These are phyloP conservation scores for Trissolcus brochymenae DNA, from an alignment of 2,888 invertebrate species.

Conservation along the genomic window DNA sequence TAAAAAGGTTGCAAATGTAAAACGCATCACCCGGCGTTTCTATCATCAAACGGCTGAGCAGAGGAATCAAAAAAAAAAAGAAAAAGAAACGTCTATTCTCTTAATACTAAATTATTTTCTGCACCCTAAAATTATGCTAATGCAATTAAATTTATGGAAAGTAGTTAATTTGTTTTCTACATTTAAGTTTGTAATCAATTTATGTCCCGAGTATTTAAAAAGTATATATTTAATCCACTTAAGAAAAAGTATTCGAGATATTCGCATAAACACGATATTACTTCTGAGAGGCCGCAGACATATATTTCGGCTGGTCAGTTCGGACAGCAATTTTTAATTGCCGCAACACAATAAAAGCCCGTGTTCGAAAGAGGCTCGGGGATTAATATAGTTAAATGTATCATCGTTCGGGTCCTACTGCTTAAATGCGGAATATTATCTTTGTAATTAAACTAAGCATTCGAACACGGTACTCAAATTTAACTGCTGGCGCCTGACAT, in stretches of 20 bases:
- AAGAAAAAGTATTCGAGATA: slow-evolving; percentile 28
- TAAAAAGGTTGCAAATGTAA: not conserved
- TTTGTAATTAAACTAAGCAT: slow-evolving; percentile 33
- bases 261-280: slow-evolving; percentile 49
- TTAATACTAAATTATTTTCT: slow-evolving; percentile 10
- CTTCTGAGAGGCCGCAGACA: slow-evolving; percentile 49
- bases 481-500: slow-evolving; percentile 10
- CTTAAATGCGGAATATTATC: slow-evolving; percentile 39
- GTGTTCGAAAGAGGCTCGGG: slow-evolving; percentile 9
- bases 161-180: slow-evolving; percentile 37
- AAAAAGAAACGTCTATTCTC: not conserved
- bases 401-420: slow-evolving; percentile 10
- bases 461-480: slow-evolving; percentile 24
- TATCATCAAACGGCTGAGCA: not conserved
- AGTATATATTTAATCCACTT: slow-evolving; percentile 22
- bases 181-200: slow-evolving; percentile 30
- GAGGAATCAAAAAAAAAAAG: not conserved
- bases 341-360: slow-evolving; percentile 46
- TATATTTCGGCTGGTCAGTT: slow-evolving; percentile 42
- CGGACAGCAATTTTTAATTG: slow-evolving; percentile 48
- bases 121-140: slow-evolving; percentile 16
- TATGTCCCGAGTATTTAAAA: slow-evolving; percentile 14
- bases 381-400: slow-evolving; percentile 41
- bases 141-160: slow-evolving; percentile 29
- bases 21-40: slow-evolving; percentile 2